Evolutionary conservation across 2,888 invertebrate genomes (phyloP), one percentile per base, ranked within the genome.

Genomic region (Cryptosula pallasiana): DNA sequence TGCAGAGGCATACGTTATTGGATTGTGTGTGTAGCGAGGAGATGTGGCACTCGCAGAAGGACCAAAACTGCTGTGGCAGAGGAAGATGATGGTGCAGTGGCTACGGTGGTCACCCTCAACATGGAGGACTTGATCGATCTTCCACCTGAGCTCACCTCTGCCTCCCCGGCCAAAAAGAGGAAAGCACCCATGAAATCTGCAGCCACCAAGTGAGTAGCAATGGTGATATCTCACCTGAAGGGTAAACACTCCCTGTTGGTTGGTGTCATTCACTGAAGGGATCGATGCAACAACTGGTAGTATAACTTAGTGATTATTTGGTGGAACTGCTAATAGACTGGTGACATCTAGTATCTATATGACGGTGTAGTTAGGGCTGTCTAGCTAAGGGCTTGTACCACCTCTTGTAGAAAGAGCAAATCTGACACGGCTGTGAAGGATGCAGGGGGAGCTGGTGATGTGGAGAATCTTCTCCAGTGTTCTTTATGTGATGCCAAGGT

Each of bases 401-500:
- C n/a, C n/a, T n/a, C n/a, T 45, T 57, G 5, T 57, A 63, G 63
- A 32, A 63, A 63, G 32, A 32, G 32, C 32, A 63, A 63, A 32
- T 27, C 63, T 9, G 63, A 63, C 9, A 34, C 27, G 2, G 27
- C 9, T 27, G 27, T 34, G 3, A 63, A 32, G 32, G 63, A 63
- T 13, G n/a, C 32, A 13, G 63, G 63, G 32, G 63, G 63, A 13
- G 34, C 5, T 63, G 63, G 63, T 25, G 63, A 63, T 63, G 34
- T 13, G 9, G 63, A 63, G 63, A 63, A 63, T 63, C 63, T 63
- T 5, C 25, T 63, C 2, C 63, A 63, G 34, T 63, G 63, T 34
- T 25, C 63, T 3, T 32, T 63, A 2, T 63, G 63, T 63, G 63
- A 63, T 63, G 63, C 63, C n/a, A 57, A 57, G 57, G 57, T 57